These are phyloP conservation scores for Andrena bicolor DNA, from an alignment of 2,888 invertebrate genomes.

Conservation along the genomic window DNA sequence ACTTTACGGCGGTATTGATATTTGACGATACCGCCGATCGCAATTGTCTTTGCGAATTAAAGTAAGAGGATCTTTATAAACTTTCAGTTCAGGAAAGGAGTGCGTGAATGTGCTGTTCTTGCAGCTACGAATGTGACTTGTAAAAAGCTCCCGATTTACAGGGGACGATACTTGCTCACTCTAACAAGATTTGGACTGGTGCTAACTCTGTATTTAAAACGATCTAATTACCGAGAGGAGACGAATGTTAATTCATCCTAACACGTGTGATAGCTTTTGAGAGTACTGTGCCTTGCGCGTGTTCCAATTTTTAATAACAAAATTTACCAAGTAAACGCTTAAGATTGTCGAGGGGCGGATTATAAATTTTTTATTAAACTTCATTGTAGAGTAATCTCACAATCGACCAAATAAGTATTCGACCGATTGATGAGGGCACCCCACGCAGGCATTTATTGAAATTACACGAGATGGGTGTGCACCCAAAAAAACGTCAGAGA, in stretches of 20 bases:
- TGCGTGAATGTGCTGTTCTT: slow-evolving; percentile 59
- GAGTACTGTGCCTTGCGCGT: slow-evolving; percentile 84
- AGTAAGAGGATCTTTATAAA: slow-evolving; percentile 40
- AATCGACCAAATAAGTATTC: slow-evolving; percentile 81
- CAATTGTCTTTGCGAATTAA: slow-evolving; percentile 41
- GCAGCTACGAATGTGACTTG: slow-evolving; percentile 65
- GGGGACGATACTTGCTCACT: slow-evolving; percentile 67
- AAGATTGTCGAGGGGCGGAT: slow-evolving; percentile 62
- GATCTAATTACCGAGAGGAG: slow-evolving; percentile 64
- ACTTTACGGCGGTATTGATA: slow-evolving; percentile 52
- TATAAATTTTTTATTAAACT: slow-evolving; percentile 78
- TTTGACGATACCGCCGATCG: slow-evolving; percentile 43
- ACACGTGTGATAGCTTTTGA: slow-evolving; percentile 80
- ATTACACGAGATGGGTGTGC: slow-evolving; percentile 72
- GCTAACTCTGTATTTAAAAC: slow-evolving; percentile 74
- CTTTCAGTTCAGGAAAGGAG: slow-evolving; percentile 41
- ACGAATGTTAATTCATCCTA: slow-evolving; percentile 72
- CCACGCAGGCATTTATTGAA: slow-evolving; percentile 74
- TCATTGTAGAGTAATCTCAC: slow-evolving; percentile 83
- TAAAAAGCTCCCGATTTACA: slow-evolving; percentile 57
- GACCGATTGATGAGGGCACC: slow-evolving; percentile 77
- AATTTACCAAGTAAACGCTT: slow-evolving; percentile 67
- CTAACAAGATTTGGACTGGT: slow-evolving; percentile 76
- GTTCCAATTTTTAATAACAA: slow-evolving; percentile 75
- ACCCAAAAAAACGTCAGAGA: slow-evolving; percentile 77